Conservation (phyloP, 2,888 invertebrate species). For the Synergus japonicus region DNA sequence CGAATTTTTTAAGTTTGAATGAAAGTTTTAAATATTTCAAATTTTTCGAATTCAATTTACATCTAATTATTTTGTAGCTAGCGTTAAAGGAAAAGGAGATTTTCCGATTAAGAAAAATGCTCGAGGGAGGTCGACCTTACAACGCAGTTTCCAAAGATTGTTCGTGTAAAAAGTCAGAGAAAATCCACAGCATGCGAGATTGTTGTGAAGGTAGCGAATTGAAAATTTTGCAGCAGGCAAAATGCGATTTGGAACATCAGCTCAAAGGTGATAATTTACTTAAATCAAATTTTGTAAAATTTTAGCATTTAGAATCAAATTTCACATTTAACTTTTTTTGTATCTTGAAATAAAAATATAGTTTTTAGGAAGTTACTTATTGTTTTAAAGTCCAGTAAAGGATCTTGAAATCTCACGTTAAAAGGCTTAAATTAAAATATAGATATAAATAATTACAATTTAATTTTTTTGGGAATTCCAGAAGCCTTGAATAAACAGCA, state of each 20-base stretch:
- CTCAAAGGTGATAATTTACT: conserved; percentile 75
- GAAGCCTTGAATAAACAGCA: conserved; percentile 85
- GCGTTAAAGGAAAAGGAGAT: conserved; percentile 83
- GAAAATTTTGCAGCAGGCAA: conserved; percentile 81
- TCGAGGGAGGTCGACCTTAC: conserved; percentile 86
- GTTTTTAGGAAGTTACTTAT: no score
- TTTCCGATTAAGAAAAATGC: conserved; percentile 82
- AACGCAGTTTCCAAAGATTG: conserved; percentile 83
- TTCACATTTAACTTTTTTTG: not conserved
- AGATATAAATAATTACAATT: no score
- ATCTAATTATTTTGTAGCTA: conserved; percentile 60
- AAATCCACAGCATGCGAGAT: conserved; percentile 52
- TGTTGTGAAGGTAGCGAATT: conserved; percentile 76
- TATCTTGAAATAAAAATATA: conserved; percentile 4
- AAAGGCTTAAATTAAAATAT: no score
- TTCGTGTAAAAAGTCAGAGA: conserved; percentile 81
- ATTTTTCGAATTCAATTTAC: no score
- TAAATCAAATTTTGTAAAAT: no score
- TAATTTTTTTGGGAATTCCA: conserved; percentile 50
- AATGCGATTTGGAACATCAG: conserved; percentile 80
- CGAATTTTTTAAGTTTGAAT: no score
- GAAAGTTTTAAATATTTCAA: no score
- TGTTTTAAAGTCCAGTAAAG: no score
- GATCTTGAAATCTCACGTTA: no score
- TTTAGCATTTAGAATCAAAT: no score